A percentile compares a stretch with the other conserved stretches of the same genome.
Conservation (phyloP, 2,888 invertebrate species). For the Diarsia dahlii region DNA sequence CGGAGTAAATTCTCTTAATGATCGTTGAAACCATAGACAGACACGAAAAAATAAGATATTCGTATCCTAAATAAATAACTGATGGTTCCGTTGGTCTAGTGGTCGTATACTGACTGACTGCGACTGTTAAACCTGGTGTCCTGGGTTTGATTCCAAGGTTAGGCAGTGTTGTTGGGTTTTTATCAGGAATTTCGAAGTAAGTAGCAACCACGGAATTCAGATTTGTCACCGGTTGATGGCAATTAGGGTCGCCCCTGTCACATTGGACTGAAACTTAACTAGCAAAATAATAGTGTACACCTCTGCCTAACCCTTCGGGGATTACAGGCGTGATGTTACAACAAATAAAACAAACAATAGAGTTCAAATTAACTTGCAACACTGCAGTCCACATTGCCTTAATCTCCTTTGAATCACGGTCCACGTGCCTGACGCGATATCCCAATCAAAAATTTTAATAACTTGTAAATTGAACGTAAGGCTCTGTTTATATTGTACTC, state of each 20-base stretch:
- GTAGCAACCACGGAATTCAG: background rate
- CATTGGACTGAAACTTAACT: too few relatives aligned
- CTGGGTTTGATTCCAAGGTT: background rate
- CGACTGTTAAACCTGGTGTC: too few relatives aligned
- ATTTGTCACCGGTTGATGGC: background rate
- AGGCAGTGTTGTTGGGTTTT: background rate
- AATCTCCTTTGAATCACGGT: background rate
- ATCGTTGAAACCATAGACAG: background rate
- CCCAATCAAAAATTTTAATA: slow-evolving; percentile 48
- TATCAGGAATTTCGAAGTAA: background rate
- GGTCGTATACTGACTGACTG: too few relatives aligned
- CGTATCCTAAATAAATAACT: background rate
- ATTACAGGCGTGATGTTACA: background rate
- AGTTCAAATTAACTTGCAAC: background rate
- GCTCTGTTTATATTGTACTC: slow-evolving; percentile 5
- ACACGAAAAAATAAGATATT: background rate
- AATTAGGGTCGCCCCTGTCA: background rate
- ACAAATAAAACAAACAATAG: background rate
- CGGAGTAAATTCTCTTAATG: background rate
- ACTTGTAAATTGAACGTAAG: slow-evolving; percentile 37
- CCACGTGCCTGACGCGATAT: background rate
- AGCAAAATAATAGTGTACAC: too few relatives aligned
- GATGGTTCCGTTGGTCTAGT: too few relatives aligned
- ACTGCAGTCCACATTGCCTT: background rate
- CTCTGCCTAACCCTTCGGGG: background rate